Conservation (phyloP, 2,888 invertebrate genomes). For the Drosophila mercatorum region DNA sequence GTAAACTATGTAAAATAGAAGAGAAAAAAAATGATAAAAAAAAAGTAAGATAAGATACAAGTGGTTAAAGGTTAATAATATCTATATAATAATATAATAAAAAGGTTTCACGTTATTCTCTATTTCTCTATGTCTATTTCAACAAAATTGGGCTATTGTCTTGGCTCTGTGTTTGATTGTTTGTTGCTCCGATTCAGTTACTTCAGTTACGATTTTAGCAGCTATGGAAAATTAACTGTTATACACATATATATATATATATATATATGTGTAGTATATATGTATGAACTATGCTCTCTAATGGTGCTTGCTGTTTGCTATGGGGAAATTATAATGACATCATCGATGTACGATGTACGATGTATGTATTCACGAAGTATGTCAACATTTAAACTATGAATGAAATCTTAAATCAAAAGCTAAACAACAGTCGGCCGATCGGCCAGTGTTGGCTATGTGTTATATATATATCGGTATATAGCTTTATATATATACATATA, state of each 20-base stretch:
- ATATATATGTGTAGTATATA: neutral
- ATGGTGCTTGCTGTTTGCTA: constrained; percentile 12
- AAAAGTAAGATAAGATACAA: neutral
- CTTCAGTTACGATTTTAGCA: constrained; percentile 59
- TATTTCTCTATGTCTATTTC: constrained; percentile 31
- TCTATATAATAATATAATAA: constrained; percentile 19
- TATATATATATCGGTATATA: constrained; percentile 1
- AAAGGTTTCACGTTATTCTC: constrained; percentile 39
- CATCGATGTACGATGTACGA: neutral
- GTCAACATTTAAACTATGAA: constrained; percentile 25
- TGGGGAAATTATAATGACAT: constrained; percentile 1
- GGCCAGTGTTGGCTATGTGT: constrained; percentile 16
- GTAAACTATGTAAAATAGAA: constrained; percentile 16
- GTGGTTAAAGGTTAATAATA: constrained; percentile 11
- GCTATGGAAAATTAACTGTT: constrained; percentile 48
- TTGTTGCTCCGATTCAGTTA: constrained; percentile 81
- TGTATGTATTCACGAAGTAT: neutral
- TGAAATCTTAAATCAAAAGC: neutral
- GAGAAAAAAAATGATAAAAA: constrained; percentile 18
- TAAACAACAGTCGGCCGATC: neutral
- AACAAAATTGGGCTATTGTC: constrained; percentile 82
- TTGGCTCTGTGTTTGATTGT: constrained; percentile 79
- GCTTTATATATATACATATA: neutral
- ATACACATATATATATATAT: constrained; percentile 22
- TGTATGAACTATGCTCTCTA: neutral